Base-by-base conservation (phyloP, 1,140 invertebrate species). In the Eufriesea mexicana region DNA sequence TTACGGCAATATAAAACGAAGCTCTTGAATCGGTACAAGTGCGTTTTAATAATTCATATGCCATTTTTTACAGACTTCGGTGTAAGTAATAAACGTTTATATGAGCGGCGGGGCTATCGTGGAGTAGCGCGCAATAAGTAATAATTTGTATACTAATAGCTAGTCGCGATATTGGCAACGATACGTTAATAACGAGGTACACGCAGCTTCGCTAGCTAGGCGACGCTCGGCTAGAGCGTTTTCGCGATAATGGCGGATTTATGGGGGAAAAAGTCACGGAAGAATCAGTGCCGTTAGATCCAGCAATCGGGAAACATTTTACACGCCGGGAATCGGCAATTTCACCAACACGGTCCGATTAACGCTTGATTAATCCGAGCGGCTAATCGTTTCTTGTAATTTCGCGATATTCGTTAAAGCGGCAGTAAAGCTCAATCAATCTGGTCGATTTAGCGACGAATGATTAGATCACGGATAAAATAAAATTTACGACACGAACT, bases 1-100 rank as follows among this genome's bases (percentile, higher is more conserved):
- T 55, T 35, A 47, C 45, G 23, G 28, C 10, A 20, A 76, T 35
- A 57, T 67, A 28, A 67, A 55, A 55, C 54, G 23, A 76, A 82
- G 20, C 5, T 59, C n/a, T 5, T 14, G 23, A 64, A 49, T 42
- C 49, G 12, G 47, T 72, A 18, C 62, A 55, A 57, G 35, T 51
- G 2, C 20, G 25, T 74, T 75, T 75, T 75, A 81, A 57, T 67
- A 75, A 81, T 75, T 81, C 71, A 25, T 67, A 2, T 35, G 35
- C n/a, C 49, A 55, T 67, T 75, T 64, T 67, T 81, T 49, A 49
- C 71, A 14, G 20, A 55, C 51, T 54, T 64, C 2, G 5, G 1
- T 25, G 9, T 28, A 14, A 73, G 79, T 25, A 47, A 23, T 75
- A 81, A 75, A 81, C 35, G 59, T 20, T 64, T 73, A 67, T 14